These are phyloP conservation scores for Lymantria dispar DNA, from an alignment of 2,888 invertebrate genomes.

Conservation along the genomic window DNA sequence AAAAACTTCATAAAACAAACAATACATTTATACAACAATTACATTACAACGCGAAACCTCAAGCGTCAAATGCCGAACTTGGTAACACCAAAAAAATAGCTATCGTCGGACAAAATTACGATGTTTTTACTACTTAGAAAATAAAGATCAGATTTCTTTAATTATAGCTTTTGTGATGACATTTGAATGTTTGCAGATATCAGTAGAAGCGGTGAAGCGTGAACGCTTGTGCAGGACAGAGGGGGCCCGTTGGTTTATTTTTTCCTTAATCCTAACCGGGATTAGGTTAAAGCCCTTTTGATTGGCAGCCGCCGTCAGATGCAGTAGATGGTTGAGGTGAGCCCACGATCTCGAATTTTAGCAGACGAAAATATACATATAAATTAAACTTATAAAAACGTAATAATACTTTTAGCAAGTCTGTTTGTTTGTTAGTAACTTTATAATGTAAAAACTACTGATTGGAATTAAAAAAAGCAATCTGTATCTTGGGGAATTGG, in stretches of 20 bases:
- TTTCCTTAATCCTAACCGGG: conserved; percentile 78
- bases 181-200: conserved; percentile 23
- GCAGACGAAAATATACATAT: conserved; percentile 13
- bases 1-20: conserved; percentile 65
- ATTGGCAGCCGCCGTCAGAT: conserved; percentile 79
- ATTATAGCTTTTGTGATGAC: conserved; percentile 3
- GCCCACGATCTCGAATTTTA: conserved; percentile 38
- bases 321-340: conserved; percentile 50
- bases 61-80: conserved; percentile 71
- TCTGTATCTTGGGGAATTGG: too few species aligned
- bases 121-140: background rate
- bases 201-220: conserved; percentile 66
- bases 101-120: background rate
- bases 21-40: conserved; percentile 71
- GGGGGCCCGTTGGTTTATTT: conserved; percentile 70
- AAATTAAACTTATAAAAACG: background rate
- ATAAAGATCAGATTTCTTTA: conserved; percentile 31
- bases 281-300: conserved; percentile 79
- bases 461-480: too few species aligned
- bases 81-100: conserved; percentile 11
- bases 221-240: conserved; percentile 75
- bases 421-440: too few species aligned
- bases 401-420: too few species aligned
- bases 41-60: conserved; percentile 75
- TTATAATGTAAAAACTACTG: too few species aligned